Base-by-base conservation (phyloP, 2,888 invertebrate genomes). In the Troglohyphantes excavatus region DNA sequence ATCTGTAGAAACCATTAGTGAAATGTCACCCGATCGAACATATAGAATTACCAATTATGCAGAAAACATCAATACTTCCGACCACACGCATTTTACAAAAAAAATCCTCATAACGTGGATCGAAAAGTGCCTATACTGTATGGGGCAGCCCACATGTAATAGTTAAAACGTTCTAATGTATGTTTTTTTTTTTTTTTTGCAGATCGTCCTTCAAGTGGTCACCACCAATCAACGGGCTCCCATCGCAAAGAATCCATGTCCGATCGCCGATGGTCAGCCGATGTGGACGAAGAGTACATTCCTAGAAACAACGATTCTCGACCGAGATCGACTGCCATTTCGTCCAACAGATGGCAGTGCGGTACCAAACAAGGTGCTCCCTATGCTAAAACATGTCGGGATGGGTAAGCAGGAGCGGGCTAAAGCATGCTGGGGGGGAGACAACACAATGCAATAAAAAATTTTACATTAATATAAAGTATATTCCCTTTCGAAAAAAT, bases 341-440 rank as follows among this genome's bases (percentile, higher is more conserved):
- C 90, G 13, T 83, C 90, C 70, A 39, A 26, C 73, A 88, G 90
- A 83, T 91, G 90, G 90, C 90, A 91, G 78, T 88, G 84, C 79
- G 76, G 90, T 88, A 79, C 90, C 88, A 91, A 91, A 91, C 90
- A 91, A 91, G 90, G 90, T 91, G 90, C 84, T 84, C 84, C 84
- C 83, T 85, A 90, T 90, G 87, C 82, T 90, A 76, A 91, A 88
- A 84, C 88, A 73, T 91, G 76, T 91, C 68, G 90, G 90, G 88
- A 91, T 88, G 90, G 90, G 90, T 91, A 91, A 91, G 90, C 70
- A 68, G 65, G 83, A 68, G 78, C 53, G 88, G 82, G 81, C 68
- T 88, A 79, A 79, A 68, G 5, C 39, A 39, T 13, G 3, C 39
- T 39, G 1, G 2, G 1, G 1, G 9, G 13, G 7, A 11, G 39